phyloP scores from a whole-genome alignment of 2,888 invertebrate species.

The Melanostoma scalare region DNA sequence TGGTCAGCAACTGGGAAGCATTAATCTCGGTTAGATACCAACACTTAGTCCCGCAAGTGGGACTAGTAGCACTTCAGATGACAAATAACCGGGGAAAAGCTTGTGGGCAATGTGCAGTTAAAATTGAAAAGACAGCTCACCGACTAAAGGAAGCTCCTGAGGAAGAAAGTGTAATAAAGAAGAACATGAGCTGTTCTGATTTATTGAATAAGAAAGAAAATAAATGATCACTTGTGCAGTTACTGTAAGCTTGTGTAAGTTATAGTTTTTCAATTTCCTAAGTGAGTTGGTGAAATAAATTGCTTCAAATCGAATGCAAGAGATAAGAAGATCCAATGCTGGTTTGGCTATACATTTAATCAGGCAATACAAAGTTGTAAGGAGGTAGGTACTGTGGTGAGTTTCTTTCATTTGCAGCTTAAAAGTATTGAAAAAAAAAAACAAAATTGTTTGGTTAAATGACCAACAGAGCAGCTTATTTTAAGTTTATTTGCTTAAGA shows the following conservation, averaged over 20 bases:
- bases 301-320: background rate
- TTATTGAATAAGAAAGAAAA: conserved; percentile 34
- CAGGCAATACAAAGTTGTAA: too few relatives aligned
- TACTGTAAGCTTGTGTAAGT: conserved; percentile 26
- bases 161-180: conserved; percentile 41
- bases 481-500: too few relatives aligned
- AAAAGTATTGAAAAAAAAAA: too few relatives aligned
- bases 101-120: conserved; percentile 48
- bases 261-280: conserved; percentile 37
- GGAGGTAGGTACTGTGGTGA: too few relatives aligned
- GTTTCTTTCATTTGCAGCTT: too few relatives aligned
- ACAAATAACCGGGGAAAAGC: conserved; percentile 45
- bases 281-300: background rate
- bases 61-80: conserved; percentile 42
- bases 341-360: too few relatives aligned
- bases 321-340: too few relatives aligned
- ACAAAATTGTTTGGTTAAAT: too few relatives aligned
- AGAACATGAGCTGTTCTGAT: conserved; percentile 47
- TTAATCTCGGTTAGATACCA: conserved; percentile 62
- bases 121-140: conserved; percentile 38
- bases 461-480: too few relatives aligned
- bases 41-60: conserved; percentile 42
- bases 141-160: conserved; percentile 1
- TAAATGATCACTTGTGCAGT: conserved; percentile 34
- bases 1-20: conserved; percentile 46